phyloP scores from a whole-genome alignment of 2,888 invertebrate species.

The Leucophenga montana region DNA sequence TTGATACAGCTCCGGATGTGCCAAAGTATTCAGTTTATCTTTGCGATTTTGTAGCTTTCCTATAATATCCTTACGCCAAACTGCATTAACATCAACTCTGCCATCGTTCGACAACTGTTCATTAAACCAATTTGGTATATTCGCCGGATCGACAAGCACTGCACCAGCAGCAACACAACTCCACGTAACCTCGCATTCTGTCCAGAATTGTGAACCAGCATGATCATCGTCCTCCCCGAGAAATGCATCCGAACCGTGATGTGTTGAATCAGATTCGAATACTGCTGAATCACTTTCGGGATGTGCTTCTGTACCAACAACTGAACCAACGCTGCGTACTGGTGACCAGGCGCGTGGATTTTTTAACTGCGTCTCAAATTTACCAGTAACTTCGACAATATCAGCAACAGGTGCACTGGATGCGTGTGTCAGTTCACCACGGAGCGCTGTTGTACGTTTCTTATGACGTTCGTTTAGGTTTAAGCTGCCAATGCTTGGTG shows the following conservation, averaged over 20 bases:
- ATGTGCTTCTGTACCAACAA: slow-evolving; percentile 88
- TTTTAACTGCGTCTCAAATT: slow-evolving; percentile 82
- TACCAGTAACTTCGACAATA: slow-evolving; percentile 76
- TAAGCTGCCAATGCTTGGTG: slow-evolving; percentile 71
- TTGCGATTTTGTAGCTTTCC: slow-evolving; percentile 79
- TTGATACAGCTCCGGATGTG: slow-evolving; percentile 78
- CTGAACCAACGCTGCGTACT: slow-evolving; percentile 89
- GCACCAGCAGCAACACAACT: slow-evolving; percentile 87
- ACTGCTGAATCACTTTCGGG: slow-evolving; percentile 88
- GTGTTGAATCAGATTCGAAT: slow-evolving; percentile 81
- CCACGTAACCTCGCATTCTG: slow-evolving; percentile 87
- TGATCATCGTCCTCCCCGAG: slow-evolving; percentile 82
- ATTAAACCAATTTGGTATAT: slow-evolving; percentile 86
- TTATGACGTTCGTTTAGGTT: slow-evolving; percentile 70
- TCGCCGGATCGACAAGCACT: slow-evolving; percentile 81
- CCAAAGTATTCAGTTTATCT: slow-evolving; percentile 71
- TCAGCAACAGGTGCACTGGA: slow-evolving; percentile 71
- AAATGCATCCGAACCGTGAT: slow-evolving; percentile 83
- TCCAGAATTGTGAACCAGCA: slow-evolving; percentile 80
- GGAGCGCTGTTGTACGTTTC: slow-evolving; percentile 60
- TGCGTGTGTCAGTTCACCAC: slow-evolving; percentile 63
- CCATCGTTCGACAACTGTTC: slow-evolving; percentile 74
- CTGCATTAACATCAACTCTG: slow-evolving; percentile 80
- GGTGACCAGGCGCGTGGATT: slow-evolving; percentile 91
- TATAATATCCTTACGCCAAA: slow-evolving; percentile 85